Evolutionary conservation across 1,140 invertebrate genomes (phyloP).

Genomic region (Trachelipus rathkii): DNA sequence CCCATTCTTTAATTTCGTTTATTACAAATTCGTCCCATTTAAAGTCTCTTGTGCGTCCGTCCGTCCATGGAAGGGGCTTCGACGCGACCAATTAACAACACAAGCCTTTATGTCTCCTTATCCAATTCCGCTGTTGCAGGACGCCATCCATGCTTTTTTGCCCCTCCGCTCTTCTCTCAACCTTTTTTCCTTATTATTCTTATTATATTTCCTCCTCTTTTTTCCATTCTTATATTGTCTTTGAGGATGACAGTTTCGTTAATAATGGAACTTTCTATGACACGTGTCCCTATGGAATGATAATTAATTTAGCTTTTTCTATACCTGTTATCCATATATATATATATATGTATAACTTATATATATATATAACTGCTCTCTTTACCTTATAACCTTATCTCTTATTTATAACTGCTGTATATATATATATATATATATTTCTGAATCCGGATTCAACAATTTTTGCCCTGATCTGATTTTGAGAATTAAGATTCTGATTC

Average conservation of each 20-base stretch:
- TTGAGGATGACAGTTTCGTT: background rate
- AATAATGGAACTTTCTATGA: background rate
- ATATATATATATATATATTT: too few species aligned
- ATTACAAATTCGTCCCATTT: slow-evolving; percentile 7
- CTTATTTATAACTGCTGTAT: too few species aligned
- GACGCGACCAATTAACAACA: background rate
- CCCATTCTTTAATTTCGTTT: background rate
- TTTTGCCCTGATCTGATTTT: too few species aligned
- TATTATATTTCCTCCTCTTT: background rate
- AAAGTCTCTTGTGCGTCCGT: background rate
- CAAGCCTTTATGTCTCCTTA: too few species aligned
- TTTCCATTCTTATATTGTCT: background rate
- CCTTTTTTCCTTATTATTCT: background rate
- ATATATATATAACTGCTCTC: too few species aligned
- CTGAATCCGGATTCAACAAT: too few species aligned
- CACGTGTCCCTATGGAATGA: background rate
- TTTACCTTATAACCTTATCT: too few species aligned
- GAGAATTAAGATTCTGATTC: background rate
- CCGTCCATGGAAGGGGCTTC: background rate
- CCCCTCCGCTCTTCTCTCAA: background rate
- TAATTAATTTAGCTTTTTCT: slow-evolving; percentile 7
- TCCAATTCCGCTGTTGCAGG: too few species aligned
- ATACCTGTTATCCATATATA: background rate
- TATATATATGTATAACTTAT: too few species aligned
- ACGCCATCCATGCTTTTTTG: background rate